Evolutionary conservation across 2,888 invertebrate genomes (phyloP).

Genomic region (Hyppa rectilinea): DNA sequence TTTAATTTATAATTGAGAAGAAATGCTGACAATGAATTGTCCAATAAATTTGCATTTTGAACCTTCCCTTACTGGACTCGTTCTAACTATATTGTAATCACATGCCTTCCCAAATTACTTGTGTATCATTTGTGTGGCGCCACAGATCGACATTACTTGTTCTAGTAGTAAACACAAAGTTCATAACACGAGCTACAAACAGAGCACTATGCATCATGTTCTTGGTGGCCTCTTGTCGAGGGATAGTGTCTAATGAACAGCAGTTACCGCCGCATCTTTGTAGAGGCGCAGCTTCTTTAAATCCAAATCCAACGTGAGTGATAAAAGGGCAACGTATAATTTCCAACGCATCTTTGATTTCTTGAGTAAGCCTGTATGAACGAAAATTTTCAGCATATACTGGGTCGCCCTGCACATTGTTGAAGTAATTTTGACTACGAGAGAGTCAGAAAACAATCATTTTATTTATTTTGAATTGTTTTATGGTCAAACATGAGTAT

Average conservation of each 20-base stretch:
- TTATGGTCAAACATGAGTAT: slow-evolving; percentile 13
- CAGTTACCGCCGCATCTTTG: slow-evolving; percentile 76
- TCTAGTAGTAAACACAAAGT: slow-evolving; percentile 1
- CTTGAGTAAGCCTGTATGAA: slow-evolving; percentile 70
- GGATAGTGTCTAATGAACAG: slow-evolving; percentile 13
- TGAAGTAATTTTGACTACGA: slow-evolving; percentile 35
- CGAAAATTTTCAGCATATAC: slow-evolving; percentile 74
- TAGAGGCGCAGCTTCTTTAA: slow-evolving; percentile 69
- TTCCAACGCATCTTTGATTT: slow-evolving; percentile 77
- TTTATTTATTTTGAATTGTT: slow-evolving; percentile 43
- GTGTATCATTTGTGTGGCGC: neutral
- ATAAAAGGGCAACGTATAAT: slow-evolving; percentile 72
- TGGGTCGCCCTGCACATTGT: slow-evolving; percentile 61
- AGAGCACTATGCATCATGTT: neutral
- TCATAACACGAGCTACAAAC: neutral
- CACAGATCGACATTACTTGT: neutral
- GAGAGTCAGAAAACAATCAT: slow-evolving; percentile 38
- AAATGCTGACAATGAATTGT: neutral
- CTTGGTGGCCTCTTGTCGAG: neutral
- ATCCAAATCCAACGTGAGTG: slow-evolving; percentile 73
- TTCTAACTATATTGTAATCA: neutral
- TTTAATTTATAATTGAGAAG: neutral
- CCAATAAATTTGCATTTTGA: neutral
- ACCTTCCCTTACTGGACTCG: neutral
- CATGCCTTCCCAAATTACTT: neutral